A percentile compares a stretch with the other conserved stretches of the same genome.
Conservation (phyloP, 2,888 invertebrate species). For the Hydrotaea diabolus region DNA sequence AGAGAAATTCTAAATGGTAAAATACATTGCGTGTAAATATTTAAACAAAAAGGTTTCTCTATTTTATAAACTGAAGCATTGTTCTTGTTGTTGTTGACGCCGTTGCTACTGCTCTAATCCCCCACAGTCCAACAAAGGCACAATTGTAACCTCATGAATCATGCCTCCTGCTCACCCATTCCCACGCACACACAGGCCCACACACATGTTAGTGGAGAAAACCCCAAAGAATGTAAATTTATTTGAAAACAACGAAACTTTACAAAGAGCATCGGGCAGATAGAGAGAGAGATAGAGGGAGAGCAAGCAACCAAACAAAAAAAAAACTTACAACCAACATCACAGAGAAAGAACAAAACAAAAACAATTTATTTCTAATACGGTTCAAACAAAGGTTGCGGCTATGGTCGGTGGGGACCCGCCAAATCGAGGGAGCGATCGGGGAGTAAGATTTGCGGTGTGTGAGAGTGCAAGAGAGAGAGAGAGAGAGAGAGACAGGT, state of each 20-base stretch:
- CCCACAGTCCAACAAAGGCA: no score
- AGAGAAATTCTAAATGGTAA: constrained; percentile 43
- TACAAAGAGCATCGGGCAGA: neutral
- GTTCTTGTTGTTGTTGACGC: neutral
- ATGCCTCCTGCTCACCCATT: neutral
- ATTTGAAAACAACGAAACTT: constrained; percentile 15
- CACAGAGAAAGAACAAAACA: neutral
- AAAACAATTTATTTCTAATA: constrained; percentile 36
- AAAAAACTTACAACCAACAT: neutral
- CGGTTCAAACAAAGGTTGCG: constrained; percentile 21
- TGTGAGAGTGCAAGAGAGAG: neutral
- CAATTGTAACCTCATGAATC: no score
- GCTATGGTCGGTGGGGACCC: no score
- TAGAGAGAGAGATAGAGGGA: neutral
- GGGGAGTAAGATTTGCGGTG: neutral
- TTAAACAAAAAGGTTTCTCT: constrained; percentile 29
- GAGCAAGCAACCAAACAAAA: no score
- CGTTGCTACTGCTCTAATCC: no score
- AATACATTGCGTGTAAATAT: constrained; percentile 49
- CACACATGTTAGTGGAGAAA: constrained; percentile 5
- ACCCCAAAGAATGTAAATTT: constrained; percentile 34
- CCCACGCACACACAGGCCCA: constrained; percentile 9
- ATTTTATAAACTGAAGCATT: constrained; percentile 16
- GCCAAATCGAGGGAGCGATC: neutral
- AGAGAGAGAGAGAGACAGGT: neutral